phyloP scores from a whole-genome alignment of 2,113 vertebrate species.

The Ciconia maguari region DNA sequence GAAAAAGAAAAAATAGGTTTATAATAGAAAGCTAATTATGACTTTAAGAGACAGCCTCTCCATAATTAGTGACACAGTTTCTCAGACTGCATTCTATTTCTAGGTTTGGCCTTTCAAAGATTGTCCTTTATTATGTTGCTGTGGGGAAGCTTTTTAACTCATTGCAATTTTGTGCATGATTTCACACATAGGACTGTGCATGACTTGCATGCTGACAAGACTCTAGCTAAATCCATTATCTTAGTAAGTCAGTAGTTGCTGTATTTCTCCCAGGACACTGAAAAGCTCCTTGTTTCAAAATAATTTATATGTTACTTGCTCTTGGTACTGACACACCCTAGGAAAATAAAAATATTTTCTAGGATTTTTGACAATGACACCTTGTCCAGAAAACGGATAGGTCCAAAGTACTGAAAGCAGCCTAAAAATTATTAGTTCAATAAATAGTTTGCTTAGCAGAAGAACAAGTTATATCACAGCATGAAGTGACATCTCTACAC shows the following conservation, averaged over 20 bases:
- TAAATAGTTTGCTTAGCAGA: neutral
- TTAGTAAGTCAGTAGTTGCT: neutral
- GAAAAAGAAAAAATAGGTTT: neutral
- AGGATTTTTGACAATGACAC: neutral
- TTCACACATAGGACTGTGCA: neutral
- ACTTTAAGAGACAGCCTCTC: neutral
- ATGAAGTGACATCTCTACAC: neutral
- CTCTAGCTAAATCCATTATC: neutral
- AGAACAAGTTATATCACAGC: neutral
- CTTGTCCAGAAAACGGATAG: neutral
- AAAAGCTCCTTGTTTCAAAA: neutral
- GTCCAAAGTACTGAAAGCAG: neutral
- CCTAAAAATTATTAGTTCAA: neutral
- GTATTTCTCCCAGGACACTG: neutral
- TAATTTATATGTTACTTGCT: neutral
- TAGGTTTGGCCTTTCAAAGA: neutral
- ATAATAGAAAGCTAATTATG: slow-evolving; percentile 19
- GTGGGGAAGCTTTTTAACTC: neutral
- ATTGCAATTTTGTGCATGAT: neutral
- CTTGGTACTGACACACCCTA: neutral
- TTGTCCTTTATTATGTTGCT: neutral
- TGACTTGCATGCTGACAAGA: neutral
- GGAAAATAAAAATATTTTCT: neutral
- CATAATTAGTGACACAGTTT: slow-evolving; percentile 51
- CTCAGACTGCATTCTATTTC: slow-evolving; percentile 10